Percentiles rank a stretch among this genome's conserved stretches.
phyloP scores from a whole-genome alignment of 2,888 invertebrate genomes.

The Alsophila aescularia region DNA sequence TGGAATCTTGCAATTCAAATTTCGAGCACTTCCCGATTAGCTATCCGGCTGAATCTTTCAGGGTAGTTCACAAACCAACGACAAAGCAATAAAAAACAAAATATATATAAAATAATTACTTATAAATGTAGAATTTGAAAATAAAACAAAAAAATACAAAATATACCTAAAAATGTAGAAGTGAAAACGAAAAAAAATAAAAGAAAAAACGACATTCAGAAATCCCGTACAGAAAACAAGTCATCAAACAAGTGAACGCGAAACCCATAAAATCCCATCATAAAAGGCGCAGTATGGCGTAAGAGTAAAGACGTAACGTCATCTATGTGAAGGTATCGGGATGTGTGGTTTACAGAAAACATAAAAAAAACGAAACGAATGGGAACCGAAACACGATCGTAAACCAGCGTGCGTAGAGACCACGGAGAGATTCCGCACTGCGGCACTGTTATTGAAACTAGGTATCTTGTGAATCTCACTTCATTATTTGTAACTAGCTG shows the following conservation, averaged over 20 bases:
- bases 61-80: too few species aligned
- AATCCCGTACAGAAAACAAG: not conserved
- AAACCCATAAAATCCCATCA: slow-evolving; percentile 7
- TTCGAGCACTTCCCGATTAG: too few species aligned
- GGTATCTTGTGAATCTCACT: too few species aligned
- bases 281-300: slow-evolving; percentile 12
- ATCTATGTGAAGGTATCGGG: slow-evolving; percentile 1
- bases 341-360: not conserved
- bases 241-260: not conserved
- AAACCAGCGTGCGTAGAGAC: not conserved
- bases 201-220: not conserved
- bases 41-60: too few species aligned
- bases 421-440: not conserved
- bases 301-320: slow-evolving; percentile 1
- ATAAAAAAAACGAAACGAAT: not conserved
- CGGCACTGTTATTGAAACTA: too few species aligned
- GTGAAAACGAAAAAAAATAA: not conserved
- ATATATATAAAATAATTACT: too few species aligned
- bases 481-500: too few species aligned
- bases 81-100: too few species aligned
- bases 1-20: too few species aligned
- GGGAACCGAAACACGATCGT: not conserved
- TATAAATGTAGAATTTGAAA: too few species aligned
- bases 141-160: too few species aligned
- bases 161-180: too few species aligned